These are phyloP conservation scores for Eurytoma adleriae DNA, from an alignment of 2,888 invertebrate genomes.

Conservation along the genomic window DNA sequence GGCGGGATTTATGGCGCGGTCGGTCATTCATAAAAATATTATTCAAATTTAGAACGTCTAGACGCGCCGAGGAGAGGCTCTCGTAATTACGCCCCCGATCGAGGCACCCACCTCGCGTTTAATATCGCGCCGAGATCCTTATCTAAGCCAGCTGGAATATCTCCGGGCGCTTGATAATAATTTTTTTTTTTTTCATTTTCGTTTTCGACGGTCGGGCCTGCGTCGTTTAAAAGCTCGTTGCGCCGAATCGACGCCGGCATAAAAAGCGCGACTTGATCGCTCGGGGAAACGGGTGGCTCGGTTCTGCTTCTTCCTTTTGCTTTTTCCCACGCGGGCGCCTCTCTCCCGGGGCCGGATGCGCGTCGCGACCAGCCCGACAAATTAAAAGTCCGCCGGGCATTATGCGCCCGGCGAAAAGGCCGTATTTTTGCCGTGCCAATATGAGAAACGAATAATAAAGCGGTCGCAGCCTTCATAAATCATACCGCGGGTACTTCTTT, in stretches of 20 bases:
- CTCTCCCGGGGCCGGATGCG: constrained; percentile 6
- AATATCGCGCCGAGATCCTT: constrained; percentile 57
- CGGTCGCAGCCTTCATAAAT: constrained; percentile 50
- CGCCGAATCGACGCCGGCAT: constrained; percentile 18
- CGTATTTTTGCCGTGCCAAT: constrained; percentile 49
- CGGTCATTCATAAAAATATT: constrained; percentile 75
- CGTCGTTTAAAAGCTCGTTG: constrained; percentile 20
- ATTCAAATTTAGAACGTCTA: constrained; percentile 75
- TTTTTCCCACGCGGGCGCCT: constrained; percentile 46
- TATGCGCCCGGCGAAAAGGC: constrained; percentile 19
- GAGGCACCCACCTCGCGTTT: constrained; percentile 18
- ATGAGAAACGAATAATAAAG: constrained; percentile 49
- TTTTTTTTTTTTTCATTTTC: constrained; percentile 38
- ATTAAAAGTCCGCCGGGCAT: constrained; percentile 33
- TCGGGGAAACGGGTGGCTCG: constrained; percentile 1
- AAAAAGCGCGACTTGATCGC: constrained; percentile 50
- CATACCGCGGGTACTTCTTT: constrained; percentile 35
- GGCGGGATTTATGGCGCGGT: constrained; percentile 47
- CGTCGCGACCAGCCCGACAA: constrained; percentile 39
- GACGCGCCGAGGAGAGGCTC: constrained; percentile 60
- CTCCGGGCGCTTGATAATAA: background rate
- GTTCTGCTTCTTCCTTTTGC: constrained; percentile 29
- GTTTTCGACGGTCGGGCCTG: constrained; percentile 29
- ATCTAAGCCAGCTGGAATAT: constrained; percentile 52
- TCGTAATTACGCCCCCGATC: constrained; percentile 56